Evolutionary conservation across 2,797 vertebrate species (phyloP), one percentile per base, ranked within the genome.

Genomic region (Macropus fuliginosus): DNA sequence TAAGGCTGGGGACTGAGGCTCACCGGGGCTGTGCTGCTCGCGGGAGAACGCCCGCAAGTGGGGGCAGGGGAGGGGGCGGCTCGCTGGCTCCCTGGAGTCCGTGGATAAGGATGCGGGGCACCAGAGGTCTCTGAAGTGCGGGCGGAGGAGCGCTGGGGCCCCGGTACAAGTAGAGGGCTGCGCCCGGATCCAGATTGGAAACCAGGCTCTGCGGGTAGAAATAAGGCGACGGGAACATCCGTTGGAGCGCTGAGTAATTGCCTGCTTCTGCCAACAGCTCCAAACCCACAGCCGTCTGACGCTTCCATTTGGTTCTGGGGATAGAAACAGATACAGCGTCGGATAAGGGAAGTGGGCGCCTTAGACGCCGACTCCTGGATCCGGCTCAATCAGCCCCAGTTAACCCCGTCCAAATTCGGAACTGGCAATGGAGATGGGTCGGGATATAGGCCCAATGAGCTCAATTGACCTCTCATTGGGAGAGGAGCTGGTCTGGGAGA

Each of bases 221-320:
- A 97, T 99, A 99, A 95, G 99, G 99, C 93, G 99, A 99, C 56
- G 99, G 99, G 98, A 99, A 99, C 99, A 99, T 99, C 98, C 99
- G 98, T 98, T 99, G 99, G 56, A 99, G 99, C 50, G 99, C 99
- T 0, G 99, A 99, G 98, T 99, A 99, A 98, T 99, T 99, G 55
- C 99, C 99, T 0, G 99, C 99, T 97, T 99, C 99, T 1, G 99
- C 99, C 98, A 99, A 98, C 94, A 99, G 98, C 98, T 99, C 99
- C 94, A 99, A 98, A 91, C 99, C 99, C 97, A 99, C 99, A 31
- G 99, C 99, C 0, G 99, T 99, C 99, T 99, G 99, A 96, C 99
- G 96, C 98, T 99, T 99, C 99, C 99, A 99, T 98, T 99, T 99
- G 90, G 99, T 99, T 99, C 99, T 99, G 96, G 90, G 62, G 87